Evolutionary conservation across 2,113 vertebrate species (phyloP), one percentile per base, ranked within the genome.

Genomic region (Oplegnathus fasciatus): DNA sequence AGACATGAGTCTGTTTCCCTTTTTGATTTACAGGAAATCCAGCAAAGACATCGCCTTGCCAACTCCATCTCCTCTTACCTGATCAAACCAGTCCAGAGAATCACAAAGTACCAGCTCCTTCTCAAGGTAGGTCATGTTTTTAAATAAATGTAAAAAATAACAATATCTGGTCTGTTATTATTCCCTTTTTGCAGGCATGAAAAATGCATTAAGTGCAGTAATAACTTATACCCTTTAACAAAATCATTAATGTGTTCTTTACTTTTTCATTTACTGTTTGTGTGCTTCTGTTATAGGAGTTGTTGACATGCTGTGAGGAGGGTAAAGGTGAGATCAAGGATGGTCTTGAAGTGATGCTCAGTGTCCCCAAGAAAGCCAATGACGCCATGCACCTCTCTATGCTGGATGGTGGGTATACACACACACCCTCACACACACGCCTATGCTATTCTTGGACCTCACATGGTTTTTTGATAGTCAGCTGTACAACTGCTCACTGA

Each of bases 351-450:
- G 98, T 99, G 84, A 99, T 99, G 98, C 97, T 99, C 54, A 99
- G 98, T 14, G 98, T 99, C 78, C 98, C 98, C n/a, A 99, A 99
- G 93, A 97, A 95, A 95, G 98, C 98, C 92, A 99, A 99, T 5
- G 98, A 99, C 61, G 98, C 98, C 91, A 99, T 99, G 98, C 98
- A 99, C 92, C 97, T 99, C 79, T 99, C 98, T 85, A 99, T 99
- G 98, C 95, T 99, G 90, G 98, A 99, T 95, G 98, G 98, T 99
- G 90, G 55, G 91, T 15, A 11, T 0, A 82, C 6, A 18, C 57
- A 52, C 50, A 34, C 22, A 44, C 28, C 55, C 40, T 46, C 20
- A 46, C 44, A 44, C 9, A 71, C 34, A 42, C 2, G 8, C 6
- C 20, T 57, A 22, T 44, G 24, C 28, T 37, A 32, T 68, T 57